These are phyloP conservation scores for Steinernema feltiae DNA, from an alignment of 1,140 invertebrate species.

Conservation along the genomic window DNA sequence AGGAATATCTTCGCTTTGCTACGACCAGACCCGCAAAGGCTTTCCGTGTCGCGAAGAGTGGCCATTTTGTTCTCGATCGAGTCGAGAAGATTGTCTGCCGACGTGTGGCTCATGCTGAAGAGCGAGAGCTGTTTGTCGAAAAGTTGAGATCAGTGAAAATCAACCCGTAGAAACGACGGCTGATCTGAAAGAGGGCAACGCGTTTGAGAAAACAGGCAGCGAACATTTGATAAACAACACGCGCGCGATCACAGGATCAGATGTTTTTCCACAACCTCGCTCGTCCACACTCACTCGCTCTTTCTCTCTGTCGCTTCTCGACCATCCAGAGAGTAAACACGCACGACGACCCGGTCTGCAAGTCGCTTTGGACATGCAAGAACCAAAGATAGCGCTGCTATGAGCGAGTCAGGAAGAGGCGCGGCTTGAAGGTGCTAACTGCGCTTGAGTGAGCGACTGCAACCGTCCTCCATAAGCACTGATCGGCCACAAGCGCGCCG, in stretches of 20 bases:
- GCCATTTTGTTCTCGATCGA: background rate
- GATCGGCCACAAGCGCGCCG: too few species aligned
- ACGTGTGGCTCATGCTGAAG: background rate
- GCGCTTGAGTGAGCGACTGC: too few species aligned
- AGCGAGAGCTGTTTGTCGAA: background rate
- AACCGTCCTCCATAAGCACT: too few species aligned
- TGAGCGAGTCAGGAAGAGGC: too few species aligned
- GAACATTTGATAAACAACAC: background rate
- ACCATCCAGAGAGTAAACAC: too few species aligned
- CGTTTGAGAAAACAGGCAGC: background rate
- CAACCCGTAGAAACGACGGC: slow-evolving; percentile 11
- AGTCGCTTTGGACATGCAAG: too few species aligned
- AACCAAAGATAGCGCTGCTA: too few species aligned
- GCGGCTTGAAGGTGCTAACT: too few species aligned
- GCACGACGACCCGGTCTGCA: too few species aligned
- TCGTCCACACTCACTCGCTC: background rate
- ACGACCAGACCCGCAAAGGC: background rate
- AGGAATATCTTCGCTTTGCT: background rate
- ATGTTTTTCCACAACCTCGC: background rate
- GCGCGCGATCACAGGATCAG: background rate
- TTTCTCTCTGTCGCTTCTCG: too few species aligned
- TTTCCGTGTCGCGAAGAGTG: background rate
- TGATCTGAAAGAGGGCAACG: background rate
- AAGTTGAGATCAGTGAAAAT: slow-evolving; percentile 1
- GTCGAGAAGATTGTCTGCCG: background rate